These are phyloP conservation scores for Leptura quadrifasciata DNA, from an alignment of 2,888 invertebrate genomes.

Conservation along the genomic window DNA sequence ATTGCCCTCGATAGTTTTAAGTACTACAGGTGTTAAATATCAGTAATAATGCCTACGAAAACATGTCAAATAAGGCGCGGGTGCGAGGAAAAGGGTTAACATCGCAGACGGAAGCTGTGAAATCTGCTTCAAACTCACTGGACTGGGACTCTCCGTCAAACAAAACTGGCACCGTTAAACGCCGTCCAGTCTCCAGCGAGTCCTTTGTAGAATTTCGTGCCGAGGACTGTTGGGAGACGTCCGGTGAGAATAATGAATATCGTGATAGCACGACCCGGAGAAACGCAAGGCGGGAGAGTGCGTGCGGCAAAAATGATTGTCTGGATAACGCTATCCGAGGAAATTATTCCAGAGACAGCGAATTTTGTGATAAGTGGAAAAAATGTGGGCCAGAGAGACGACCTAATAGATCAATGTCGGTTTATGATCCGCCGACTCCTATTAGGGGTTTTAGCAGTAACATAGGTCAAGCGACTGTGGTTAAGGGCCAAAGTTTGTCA, in stretches of 20 bases:
- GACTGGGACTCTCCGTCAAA: slow-evolving; percentile 86
- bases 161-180: slow-evolving; percentile 83
- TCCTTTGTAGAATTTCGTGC: slow-evolving; percentile 29
- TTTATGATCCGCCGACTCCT: slow-evolving; percentile 43
- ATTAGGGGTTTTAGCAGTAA: slow-evolving; percentile 38
- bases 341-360: slow-evolving; percentile 43
- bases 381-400: slow-evolving; percentile 39
- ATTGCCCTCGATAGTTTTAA: too few species aligned
- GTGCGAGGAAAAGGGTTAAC: slow-evolving; percentile 59
- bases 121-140: slow-evolving; percentile 69
- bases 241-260: slow-evolving; percentile 12
- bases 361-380: slow-evolving; percentile 29
- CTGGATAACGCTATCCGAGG: slow-evolving; percentile 33
- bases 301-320: slow-evolving; percentile 35
- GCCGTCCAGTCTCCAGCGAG: slow-evolving; percentile 77
- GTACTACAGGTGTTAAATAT: too few species aligned
- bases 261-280: background rate
- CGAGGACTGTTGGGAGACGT: slow-evolving; percentile 14
- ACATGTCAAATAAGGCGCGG: slow-evolving; percentile 60
- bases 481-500: slow-evolving; percentile 34
- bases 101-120: slow-evolving; percentile 49
- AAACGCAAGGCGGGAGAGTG: background rate
- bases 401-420: slow-evolving; percentile 40
- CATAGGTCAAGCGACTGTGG: slow-evolving; percentile 40
- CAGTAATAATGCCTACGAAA: slow-evolving; percentile 46